Base-by-base conservation (phyloP, 2,888 invertebrate species). In the Brenthis ino region DNA sequence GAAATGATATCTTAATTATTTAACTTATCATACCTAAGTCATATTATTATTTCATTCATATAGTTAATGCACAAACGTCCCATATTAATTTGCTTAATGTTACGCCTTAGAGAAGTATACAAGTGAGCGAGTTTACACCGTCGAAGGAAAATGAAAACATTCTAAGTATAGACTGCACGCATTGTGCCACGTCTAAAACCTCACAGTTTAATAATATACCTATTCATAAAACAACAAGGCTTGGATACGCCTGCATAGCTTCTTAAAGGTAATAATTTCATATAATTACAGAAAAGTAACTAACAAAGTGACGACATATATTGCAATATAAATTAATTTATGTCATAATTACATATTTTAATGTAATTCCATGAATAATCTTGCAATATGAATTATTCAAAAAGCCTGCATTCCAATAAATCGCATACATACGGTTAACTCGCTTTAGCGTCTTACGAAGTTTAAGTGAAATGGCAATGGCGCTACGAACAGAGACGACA, bases 71-170 rank as follows among this genome's bases (percentile, higher is more conserved):
- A 16, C 48, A 33, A 48, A 28, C 50, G 60, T 60, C 33, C 33
- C 48, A 60, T 60, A 60, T 64, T 70, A 66, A 50, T 66, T 60
- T 50, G 60, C 50, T 60, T 50, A 60, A 50, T 60, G 65, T 70
- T 72, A 72, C 65, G 55, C 66, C 60, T 70, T 57, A 50, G 33
- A 61, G 48, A 57, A 43, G 61, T 63, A 65, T 70, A 69, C 72
- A 66, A 67, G 71, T 37, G 71, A 69, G 58, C 58, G 66, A 67
- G 68, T 72, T 76, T 70, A 74, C 76, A 76, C 74, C 77, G 74
- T 72, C 76, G 75, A 75, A 78, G 77, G 76, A 76, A 80, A 82
- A 81, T 76, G 79, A 80, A 83, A 83, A 84, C 82, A 84, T 77
- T 76, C 81, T 81, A 83, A 81, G 77, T 82, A 80, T 82, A 83